A percentile compares a stretch with the other conserved stretches of the same genome.
Evolutionary conservation across 2,113 vertebrate genomes (phyloP).

Genomic region (Phrynocephalus versicolor): DNA sequence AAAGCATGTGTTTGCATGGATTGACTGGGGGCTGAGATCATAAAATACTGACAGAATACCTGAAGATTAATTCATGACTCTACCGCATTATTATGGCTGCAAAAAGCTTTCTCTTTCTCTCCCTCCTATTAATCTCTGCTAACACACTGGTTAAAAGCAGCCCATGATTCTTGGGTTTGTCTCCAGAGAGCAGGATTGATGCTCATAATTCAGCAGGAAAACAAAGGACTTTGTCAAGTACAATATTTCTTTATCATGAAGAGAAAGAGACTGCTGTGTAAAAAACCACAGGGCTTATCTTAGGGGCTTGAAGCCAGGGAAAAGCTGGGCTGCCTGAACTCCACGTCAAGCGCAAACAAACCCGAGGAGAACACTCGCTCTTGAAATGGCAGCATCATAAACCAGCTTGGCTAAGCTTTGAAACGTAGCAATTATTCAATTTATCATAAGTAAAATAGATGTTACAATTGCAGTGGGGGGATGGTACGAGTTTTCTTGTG

Average conservation of each 20-base stretch:
- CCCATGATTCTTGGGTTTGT: not conserved
- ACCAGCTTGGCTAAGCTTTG: not conserved
- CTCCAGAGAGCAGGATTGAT: slow-evolving; percentile 27
- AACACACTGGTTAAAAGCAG: not conserved
- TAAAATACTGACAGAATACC: not conserved
- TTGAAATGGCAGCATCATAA: not conserved
- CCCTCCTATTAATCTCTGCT: slow-evolving; percentile 3
- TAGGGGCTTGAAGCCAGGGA: not conserved
- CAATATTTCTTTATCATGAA: not conserved
- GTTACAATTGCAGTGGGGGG: not conserved
- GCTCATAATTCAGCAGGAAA: slow-evolving; percentile 4
- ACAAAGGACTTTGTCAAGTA: slow-evolving; percentile 22
- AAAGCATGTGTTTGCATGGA: not conserved
- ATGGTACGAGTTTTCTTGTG: not conserved
- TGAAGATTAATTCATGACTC: not conserved
- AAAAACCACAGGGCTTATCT: slow-evolving; percentile 7
- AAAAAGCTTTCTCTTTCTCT: not conserved
- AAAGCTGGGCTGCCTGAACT: not conserved
- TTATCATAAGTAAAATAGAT: not conserved
- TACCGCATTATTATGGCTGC: not conserved
- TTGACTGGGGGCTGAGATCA: not conserved
- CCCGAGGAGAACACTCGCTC: not conserved
- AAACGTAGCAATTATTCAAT: not conserved
- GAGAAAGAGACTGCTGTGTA: slow-evolving; percentile 12
- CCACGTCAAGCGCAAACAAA: not conserved